A percentile compares a stretch with the other conserved stretches of the same genome.
phyloP scores from a whole-genome alignment of 2,113 vertebrate genomes.

The Laterallus jamaicensis region DNA sequence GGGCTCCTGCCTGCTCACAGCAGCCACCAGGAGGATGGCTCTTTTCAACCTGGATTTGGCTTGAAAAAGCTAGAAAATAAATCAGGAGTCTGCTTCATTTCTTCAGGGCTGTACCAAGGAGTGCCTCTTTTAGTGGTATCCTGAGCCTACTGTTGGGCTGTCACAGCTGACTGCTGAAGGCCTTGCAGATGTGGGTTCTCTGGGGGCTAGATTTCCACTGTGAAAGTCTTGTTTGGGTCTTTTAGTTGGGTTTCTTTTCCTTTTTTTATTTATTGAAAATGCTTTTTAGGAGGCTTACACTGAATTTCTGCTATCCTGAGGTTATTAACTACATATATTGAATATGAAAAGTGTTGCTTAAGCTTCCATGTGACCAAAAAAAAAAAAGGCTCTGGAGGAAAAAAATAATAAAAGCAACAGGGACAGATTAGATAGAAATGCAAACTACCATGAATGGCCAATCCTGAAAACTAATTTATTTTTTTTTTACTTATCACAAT shows the following conservation, averaged over 20 bases:
- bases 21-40: slow-evolving; percentile 34
- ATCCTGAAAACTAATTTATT: background rate
- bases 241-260: background rate
- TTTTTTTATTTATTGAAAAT: background rate
- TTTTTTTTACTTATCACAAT: background rate
- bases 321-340: slow-evolving; percentile 25
- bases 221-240: background rate
- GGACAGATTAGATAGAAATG: background rate
- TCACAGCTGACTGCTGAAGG: background rate
- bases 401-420: background rate
- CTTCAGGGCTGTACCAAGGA: background rate
- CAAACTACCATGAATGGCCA: background rate
- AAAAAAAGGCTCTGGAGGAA: background rate
- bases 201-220: background rate
- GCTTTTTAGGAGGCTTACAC: background rate
- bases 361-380: slow-evolving; percentile 4
- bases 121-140: background rate
- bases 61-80: background rate
- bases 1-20: slow-evolving; percentile 10
- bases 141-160: background rate
- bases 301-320: background rate
- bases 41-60: slow-evolving; percentile 55
- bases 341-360: slow-evolving; percentile 20
- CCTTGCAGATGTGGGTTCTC: background rate
- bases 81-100: background rate